These are phyloP conservation scores for Corythucha ciliata DNA, from an alignment of 2,888 invertebrate species.

Conservation along the genomic window DNA sequence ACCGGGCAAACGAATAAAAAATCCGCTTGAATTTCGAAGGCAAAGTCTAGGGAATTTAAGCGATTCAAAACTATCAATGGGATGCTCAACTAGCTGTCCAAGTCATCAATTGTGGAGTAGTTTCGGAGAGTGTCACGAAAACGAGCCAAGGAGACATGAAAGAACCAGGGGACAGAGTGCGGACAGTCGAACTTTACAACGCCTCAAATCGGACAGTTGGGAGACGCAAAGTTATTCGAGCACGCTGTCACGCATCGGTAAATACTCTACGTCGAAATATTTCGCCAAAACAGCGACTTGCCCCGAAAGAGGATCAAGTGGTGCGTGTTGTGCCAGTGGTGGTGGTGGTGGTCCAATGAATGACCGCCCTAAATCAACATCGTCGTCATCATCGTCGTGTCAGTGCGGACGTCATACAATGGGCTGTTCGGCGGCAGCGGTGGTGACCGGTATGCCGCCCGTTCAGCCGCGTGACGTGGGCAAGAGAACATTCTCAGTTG, in stretches of 20 bases:
- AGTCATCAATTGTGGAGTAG: slow-evolving; percentile 35
- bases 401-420: slow-evolving; percentile 34
- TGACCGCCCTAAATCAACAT: slow-evolving; percentile 25
- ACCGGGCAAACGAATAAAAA: slow-evolving; percentile 29
- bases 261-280: slow-evolving; percentile 32
- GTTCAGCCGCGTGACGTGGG: slow-evolving; percentile 30
- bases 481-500: slow-evolving; percentile 36
- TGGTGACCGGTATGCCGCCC: too few relatives aligned
- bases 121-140: slow-evolving; percentile 34
- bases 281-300: slow-evolving; percentile 26
- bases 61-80: slow-evolving; percentile 34
- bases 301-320: slow-evolving; percentile 23
- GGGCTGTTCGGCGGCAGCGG: slow-evolving; percentile 14
- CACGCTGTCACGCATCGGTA: slow-evolving; percentile 32
- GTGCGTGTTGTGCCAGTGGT: slow-evolving; percentile 18
- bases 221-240: slow-evolving; percentile 30
- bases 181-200: slow-evolving; percentile 35
- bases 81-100: slow-evolving; percentile 31
- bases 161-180: slow-evolving; percentile 35
- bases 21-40: slow-evolving; percentile 33
- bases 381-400: too few relatives aligned
- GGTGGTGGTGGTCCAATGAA: too few relatives aligned
- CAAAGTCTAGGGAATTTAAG: slow-evolving; percentile 36
- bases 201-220: slow-evolving; percentile 32
- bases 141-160: slow-evolving; percentile 33